A percentile compares a stretch with the other conserved stretches of the same genome.
Conservation (phyloP, 2,797 vertebrate species). For the Anolis apletophallus region DNA sequence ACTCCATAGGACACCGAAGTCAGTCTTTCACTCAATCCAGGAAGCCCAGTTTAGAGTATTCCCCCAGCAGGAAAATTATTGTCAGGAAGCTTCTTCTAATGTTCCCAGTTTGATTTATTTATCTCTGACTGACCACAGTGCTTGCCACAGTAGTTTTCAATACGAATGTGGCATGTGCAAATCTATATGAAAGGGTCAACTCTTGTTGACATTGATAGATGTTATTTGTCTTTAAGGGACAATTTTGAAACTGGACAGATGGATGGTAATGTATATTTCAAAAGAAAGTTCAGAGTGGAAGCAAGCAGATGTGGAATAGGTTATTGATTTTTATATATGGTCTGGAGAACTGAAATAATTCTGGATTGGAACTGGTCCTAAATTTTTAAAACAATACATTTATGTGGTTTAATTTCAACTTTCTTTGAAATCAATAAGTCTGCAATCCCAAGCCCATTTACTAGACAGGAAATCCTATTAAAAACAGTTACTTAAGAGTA, state of each 20-base stretch:
- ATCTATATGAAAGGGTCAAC: constrained; percentile 9
- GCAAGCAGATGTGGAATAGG: neutral
- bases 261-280: neutral
- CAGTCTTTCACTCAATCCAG: too few relatives aligned
- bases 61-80: too few relatives aligned
- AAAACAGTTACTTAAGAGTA: neutral
- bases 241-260: constrained; percentile 21
- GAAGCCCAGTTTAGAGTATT: too few relatives aligned
- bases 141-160: neutral
- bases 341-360: neutral
- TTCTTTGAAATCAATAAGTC: neutral
- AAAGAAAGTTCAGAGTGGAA: neutral
- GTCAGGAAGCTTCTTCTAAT: too few relatives aligned
- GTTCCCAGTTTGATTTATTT: neutral
- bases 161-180: neutral
- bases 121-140: neutral
- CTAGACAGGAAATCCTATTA: neutral
- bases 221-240: constrained; percentile 1
- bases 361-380: neutral
- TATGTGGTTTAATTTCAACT: neutral
- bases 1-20: too few relatives aligned
- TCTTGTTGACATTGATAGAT: constrained; percentile 19
- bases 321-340: neutral
- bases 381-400: neutral
- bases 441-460: neutral